Evolutionary conservation across 2,888 invertebrate genomes (phyloP).

Genomic region (Sarcophaga carnaria): DNA sequence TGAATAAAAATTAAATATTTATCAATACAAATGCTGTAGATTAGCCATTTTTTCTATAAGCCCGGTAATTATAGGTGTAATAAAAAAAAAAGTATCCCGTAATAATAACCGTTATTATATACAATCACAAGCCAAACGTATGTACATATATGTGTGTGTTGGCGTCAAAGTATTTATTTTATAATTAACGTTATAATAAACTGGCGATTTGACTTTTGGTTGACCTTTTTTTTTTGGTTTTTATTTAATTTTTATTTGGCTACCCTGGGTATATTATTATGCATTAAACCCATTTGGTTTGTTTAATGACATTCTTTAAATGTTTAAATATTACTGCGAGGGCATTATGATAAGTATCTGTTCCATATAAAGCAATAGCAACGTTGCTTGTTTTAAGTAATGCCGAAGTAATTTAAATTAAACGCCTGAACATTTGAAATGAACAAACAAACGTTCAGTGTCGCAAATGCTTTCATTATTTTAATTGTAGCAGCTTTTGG

Average conservation of each 20-base stretch:
- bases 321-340: neutral
- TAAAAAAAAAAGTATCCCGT: slow-evolving; percentile 40
- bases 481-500: too few species aligned
- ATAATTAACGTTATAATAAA: slow-evolving; percentile 43
- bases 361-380: neutral
- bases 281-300: neutral
- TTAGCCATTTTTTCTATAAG: slow-evolving; percentile 50
- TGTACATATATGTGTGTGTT: neutral
- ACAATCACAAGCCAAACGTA: neutral
- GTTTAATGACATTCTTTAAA: neutral
- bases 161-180: slow-evolving; percentile 16
- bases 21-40: slow-evolving; percentile 46
- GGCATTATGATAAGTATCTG: neutral
- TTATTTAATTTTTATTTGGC: neutral
- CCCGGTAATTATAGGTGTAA: slow-evolving; percentile 52
- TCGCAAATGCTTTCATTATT: too few species aligned
- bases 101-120: neutral
- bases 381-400: neutral
- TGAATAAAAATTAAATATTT: slow-evolving; percentile 41
- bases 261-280: slow-evolving; percentile 24
- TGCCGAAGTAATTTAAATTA: neutral
- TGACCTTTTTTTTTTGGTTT: slow-evolving; percentile 30
- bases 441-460: too few species aligned
- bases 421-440: neutral
- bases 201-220: slow-evolving; percentile 44